These are phyloP conservation scores for Eupithecia subfuscata DNA, from an alignment of 2,888 invertebrate species.

Conservation along the genomic window DNA sequence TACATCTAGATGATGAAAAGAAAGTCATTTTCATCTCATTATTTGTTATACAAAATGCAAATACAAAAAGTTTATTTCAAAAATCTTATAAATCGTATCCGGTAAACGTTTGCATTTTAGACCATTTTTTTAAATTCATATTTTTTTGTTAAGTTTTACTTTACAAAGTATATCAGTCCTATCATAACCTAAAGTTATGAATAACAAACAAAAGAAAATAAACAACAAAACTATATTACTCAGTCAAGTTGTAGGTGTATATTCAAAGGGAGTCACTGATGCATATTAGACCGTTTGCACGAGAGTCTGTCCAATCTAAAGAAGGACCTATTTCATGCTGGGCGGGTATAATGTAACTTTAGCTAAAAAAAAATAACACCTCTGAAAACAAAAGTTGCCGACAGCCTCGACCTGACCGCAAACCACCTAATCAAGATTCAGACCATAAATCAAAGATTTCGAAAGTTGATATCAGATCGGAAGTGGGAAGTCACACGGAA, in stretches of 20 bases:
- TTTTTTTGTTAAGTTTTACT: too few relatives aligned
- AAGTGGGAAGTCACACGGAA: conserved; percentile 39
- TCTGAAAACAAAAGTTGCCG: conserved; percentile 1
- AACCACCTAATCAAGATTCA: conserved; percentile 12
- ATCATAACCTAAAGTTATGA: too few relatives aligned
- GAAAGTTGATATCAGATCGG: conserved; percentile 41
- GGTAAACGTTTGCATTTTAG: neutral
- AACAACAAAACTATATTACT: too few relatives aligned
- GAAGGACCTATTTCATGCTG: neutral
- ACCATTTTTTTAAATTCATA: too few relatives aligned
- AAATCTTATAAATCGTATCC: neutral
- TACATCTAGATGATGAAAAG: too few relatives aligned
- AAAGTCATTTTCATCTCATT: too few relatives aligned
- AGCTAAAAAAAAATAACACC: neutral
- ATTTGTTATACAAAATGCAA: too few relatives aligned
- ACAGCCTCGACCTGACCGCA: conserved; percentile 13
- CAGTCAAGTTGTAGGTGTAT: too few relatives aligned
- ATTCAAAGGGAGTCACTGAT: too few relatives aligned
- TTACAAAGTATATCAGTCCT: too few relatives aligned
- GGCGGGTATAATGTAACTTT: neutral
- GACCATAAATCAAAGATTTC: conserved; percentile 33
- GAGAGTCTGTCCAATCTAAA: neutral
- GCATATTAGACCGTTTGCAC: neutral
- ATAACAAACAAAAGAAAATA: too few relatives aligned
- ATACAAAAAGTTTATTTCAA: too few relatives aligned